Conservation (phyloP, 2,888 invertebrate genomes). For the Drosophila anceps region DNA sequence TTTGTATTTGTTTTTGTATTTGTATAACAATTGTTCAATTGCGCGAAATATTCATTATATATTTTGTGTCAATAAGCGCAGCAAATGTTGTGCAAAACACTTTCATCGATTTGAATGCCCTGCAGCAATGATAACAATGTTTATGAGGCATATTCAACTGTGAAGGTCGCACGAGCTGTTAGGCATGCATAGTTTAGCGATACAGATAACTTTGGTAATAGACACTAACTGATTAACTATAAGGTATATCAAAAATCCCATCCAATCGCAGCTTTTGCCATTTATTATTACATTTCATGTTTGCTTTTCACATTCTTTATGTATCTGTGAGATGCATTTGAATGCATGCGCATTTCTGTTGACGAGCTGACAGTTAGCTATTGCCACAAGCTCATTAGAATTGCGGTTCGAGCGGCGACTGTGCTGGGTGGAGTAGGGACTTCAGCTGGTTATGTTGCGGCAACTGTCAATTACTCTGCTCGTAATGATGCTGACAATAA, state of each 20-base stretch:
- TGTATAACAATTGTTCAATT: slow-evolving; percentile 7
- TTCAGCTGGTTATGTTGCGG: slow-evolving; percentile 17
- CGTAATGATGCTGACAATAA: slow-evolving; percentile 23
- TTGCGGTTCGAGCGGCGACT: slow-evolving; percentile 18
- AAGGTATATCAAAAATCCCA: neutral
- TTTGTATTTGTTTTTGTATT: slow-evolving; percentile 6
- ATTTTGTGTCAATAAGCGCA: slow-evolving; percentile 23
- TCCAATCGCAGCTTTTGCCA: neutral
- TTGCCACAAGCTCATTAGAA: slow-evolving; percentile 63
- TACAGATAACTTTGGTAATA: neutral
- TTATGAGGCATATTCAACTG: neutral
- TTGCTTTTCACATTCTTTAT: slow-evolving; percentile 19
- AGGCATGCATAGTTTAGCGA: too few species aligned
- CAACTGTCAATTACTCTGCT: slow-evolving; percentile 16
- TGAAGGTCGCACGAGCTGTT: neutral
- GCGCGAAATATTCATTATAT: slow-evolving; percentile 5
- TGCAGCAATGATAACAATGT: neutral
- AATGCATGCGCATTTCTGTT: slow-evolving; percentile 31
- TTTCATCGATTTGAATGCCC: slow-evolving; percentile 16
- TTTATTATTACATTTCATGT: slow-evolving; percentile 8
- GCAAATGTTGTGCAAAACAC: slow-evolving; percentile 13
- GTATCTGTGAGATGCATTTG: slow-evolving; percentile 4
- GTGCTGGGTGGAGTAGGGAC: neutral
- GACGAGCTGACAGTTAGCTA: slow-evolving; percentile 38
- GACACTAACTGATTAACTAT: neutral